Evolutionary conservation across 2,113 vertebrate species (phyloP).

Genomic region (Cyprinus carpio): DNA sequence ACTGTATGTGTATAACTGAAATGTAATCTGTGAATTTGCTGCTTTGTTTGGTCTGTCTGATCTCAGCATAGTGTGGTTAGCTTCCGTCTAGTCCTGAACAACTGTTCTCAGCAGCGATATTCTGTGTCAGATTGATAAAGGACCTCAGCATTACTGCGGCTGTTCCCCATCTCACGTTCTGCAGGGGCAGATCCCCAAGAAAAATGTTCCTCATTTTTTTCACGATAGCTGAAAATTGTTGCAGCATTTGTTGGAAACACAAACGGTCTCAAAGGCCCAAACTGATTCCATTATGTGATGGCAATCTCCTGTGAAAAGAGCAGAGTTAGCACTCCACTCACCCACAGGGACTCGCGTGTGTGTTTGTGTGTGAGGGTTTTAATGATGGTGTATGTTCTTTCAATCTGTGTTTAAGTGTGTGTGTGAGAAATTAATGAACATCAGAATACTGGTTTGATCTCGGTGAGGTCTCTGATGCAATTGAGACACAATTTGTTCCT

Average conservation of each 20-base stretch:
- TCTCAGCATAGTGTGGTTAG: constrained; percentile 21
- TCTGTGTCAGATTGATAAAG: constrained; percentile 51
- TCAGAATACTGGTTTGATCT: constrained; percentile 34
- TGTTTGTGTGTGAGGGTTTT: constrained; percentile 17
- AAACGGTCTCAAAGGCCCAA: constrained; percentile 39
- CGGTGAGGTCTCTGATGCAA: background rate
- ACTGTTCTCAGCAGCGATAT: constrained; percentile 19
- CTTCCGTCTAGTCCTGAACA: background rate
- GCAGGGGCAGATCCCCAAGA: constrained; percentile 14
- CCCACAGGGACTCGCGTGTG: background rate
- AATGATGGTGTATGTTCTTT: constrained; percentile 35
- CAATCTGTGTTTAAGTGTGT: constrained; percentile 36
- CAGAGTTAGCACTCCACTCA: constrained; percentile 39
- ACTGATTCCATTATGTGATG: constrained; percentile 51
- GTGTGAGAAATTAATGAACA: constrained; percentile 41
- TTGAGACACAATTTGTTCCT: constrained; percentile 40
- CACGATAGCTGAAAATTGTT: constrained; percentile 35
- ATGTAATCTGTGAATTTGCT: background rate
- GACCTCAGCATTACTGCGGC: background rate
- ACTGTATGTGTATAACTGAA: background rate
- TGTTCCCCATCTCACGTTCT: constrained; percentile 22
- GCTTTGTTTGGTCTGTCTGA: constrained; percentile 9
- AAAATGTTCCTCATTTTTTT: constrained; percentile 28
- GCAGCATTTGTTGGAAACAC: constrained; percentile 46
- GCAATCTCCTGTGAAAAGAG: constrained; percentile 52